Base-by-base conservation (phyloP, 2,888 invertebrate genomes). In the Rambutsinella grinnellia region DNA sequence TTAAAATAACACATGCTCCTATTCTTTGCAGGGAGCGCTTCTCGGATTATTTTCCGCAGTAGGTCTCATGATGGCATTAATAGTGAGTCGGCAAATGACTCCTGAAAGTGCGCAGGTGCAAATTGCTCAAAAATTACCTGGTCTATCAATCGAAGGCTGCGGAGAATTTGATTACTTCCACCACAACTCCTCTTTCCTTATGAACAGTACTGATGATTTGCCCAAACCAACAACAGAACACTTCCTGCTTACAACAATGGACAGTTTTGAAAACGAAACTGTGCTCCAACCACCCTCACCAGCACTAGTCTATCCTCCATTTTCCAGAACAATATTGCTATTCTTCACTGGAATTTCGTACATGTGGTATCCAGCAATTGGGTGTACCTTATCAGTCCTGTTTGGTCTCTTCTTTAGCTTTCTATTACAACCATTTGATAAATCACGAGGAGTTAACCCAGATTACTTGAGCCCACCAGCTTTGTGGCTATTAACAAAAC, bases 361-460 rank as follows among this genome's bases (percentile, higher is more conserved):
- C 54, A 80, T 80, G 63, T 81, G 81, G 81, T 79, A 72, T 67
- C 79, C 81, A 5, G 66, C 61, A 10, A n/a, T 81, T 0, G 78
- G 78, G 0, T 81, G 75, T 21, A 19, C 36, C 0, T 49, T 76
- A 0, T 36, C 72, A 1, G 47, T 79, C 0, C 1, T 66, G 19
- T 54, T 79, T 21, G 81, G 81, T 0, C 67, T 81, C 0, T 10
- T 79, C 0, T 79, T 79, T 27, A 81, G 81, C 21, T 46, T 79
- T 8, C 28, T 79, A 1, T 53, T 76, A 3, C 23, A 56, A 27
- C 63, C 47, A 53, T 78, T 58, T 10, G 60, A 72, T 24, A 66
- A 57, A 15, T 56, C 62, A 2, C 24, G 57, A n/a, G 51, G 58
- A 6, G 79, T 81, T 10, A 70, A 76, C 61, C 79, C 78, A 15